A percentile compares a stretch with the other conserved stretches of the same genome.
phyloP scores from a whole-genome alignment of 2,888 invertebrate species.

The Cosmopolites sordidus region DNA sequence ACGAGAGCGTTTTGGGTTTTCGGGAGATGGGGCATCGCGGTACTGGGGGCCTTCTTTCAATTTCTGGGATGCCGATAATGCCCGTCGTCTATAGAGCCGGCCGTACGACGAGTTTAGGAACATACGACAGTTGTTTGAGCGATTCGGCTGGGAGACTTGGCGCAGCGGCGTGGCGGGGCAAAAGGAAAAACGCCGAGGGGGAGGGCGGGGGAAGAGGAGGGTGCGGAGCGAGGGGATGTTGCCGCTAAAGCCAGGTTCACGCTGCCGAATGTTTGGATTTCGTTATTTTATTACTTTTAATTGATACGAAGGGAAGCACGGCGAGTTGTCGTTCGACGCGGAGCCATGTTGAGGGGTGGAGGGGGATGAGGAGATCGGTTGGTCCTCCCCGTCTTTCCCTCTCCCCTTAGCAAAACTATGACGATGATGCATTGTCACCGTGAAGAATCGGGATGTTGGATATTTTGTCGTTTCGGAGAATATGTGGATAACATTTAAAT shows the following conservation, averaged over 20 bases:
- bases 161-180: slow-evolving; percentile 3
- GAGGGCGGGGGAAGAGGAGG: slow-evolving; percentile 18
- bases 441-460: too few relatives aligned
- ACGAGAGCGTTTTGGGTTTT: too few relatives aligned
- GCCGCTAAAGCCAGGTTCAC: slow-evolving; percentile 41
- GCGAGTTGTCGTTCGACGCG: background rate
- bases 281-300: slow-evolving; percentile 40
- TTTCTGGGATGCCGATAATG: slow-evolving; percentile 41
- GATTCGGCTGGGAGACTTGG: slow-evolving; percentile 34
- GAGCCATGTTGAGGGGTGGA: slow-evolving; percentile 5
- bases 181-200: background rate
- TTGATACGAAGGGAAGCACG: slow-evolving; percentile 29
- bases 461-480: too few relatives aligned
- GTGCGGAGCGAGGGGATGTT: slow-evolving; percentile 16
- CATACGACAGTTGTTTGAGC: slow-evolving; percentile 45
- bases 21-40: background rate
- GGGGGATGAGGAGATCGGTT: slow-evolving; percentile 4
- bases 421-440: too few relatives aligned
- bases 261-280: slow-evolving; percentile 42
- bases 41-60: slow-evolving; percentile 39
- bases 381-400: background rate
- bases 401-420: too few relatives aligned
- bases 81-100: slow-evolving; percentile 38
- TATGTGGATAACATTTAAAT: too few relatives aligned
- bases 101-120: slow-evolving; percentile 32